phyloP scores from a whole-genome alignment of 2,113 vertebrate genomes.

The Marcusenius ussheri region DNA sequence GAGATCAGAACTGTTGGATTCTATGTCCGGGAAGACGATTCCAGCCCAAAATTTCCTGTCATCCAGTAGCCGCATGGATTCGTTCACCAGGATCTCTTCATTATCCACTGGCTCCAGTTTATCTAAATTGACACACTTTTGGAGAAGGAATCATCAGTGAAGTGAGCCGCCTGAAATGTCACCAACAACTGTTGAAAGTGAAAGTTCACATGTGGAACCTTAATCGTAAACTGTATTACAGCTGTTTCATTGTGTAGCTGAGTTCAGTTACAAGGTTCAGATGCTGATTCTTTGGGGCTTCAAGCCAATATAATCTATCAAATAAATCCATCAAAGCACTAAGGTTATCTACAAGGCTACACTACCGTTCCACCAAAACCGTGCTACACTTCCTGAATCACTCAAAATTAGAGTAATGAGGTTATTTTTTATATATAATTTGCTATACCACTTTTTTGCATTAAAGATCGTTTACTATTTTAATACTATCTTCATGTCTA shows the following conservation, averaged over 20 bases:
- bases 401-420: not conserved
- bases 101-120: conserved; percentile 81
- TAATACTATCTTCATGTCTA: not conserved
- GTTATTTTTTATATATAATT: not conserved
- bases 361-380: not conserved
- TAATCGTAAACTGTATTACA: not conserved
- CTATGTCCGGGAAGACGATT: conserved; percentile 76
- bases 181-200: not conserved
- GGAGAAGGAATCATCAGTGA: conserved; percentile 11
- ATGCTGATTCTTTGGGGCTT: not conserved
- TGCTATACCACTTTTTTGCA: not conserved
- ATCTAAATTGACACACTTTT: conserved; percentile 89
- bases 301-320: not conserved
- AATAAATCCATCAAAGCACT: not conserved
- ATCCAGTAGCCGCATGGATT: conserved; percentile 81
- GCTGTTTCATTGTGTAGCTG: not conserved
- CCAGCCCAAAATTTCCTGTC: conserved; percentile 94
- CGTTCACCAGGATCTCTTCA: conserved; percentile 77
- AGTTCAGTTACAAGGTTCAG: not conserved
- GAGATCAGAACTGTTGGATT: conserved; percentile 62
- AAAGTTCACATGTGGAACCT: not conserved
- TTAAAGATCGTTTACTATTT: not conserved
- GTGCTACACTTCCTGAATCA: not conserved
- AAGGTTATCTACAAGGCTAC: not conserved
- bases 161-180: not conserved